phyloP scores from a whole-genome alignment of 2,888 invertebrate species.

The Drosophila algonquin region DNA sequence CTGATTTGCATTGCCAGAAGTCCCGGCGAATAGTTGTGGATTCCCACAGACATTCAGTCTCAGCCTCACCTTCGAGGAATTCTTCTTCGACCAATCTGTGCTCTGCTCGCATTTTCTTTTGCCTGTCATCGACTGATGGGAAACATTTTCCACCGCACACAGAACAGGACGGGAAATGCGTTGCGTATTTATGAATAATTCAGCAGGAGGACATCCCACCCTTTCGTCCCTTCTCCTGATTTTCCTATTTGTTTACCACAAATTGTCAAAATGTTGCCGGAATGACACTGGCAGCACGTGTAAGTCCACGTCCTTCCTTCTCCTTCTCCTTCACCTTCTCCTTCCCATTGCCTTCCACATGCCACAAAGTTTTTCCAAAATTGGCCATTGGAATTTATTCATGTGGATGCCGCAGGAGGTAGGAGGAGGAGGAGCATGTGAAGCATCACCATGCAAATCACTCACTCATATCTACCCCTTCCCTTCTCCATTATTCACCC shows the following conservation, averaged over 20 bases:
- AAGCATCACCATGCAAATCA: slow-evolving; percentile 32
- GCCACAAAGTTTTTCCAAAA: slow-evolving; percentile 37
- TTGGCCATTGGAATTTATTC: slow-evolving; percentile 52
- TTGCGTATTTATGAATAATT: slow-evolving; percentile 44
- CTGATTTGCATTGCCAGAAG: slow-evolving; percentile 35
- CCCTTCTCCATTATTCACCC: slow-evolving; percentile 15
- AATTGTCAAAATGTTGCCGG: slow-evolving; percentile 44
- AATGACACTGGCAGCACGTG: slow-evolving; percentile 39
- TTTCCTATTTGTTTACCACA: slow-evolving; percentile 34
- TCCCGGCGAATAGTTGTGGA: not conserved
- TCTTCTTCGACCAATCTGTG: slow-evolving; percentile 16
- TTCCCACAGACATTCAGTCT: not conserved
- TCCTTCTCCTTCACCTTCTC: not conserved
- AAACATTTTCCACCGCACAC: slow-evolving; percentile 9
- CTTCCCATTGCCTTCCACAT: not conserved
- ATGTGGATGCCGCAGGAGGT: slow-evolving; percentile 17
- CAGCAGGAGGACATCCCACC: slow-evolving; percentile 2
- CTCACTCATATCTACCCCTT: not conserved
- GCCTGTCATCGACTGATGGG: slow-evolving; percentile 37
- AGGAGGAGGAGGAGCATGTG: not conserved
- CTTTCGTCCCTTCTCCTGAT: not conserved
- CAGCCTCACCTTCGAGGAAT: slow-evolving; percentile 12
- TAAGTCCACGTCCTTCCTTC: slow-evolving; percentile 10
- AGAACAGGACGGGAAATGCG: slow-evolving; percentile 39
- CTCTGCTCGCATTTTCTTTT: slow-evolving; percentile 19